phyloP scores from a whole-genome alignment of 2,888 invertebrate genomes.

The Pterostichus madidus region DNA sequence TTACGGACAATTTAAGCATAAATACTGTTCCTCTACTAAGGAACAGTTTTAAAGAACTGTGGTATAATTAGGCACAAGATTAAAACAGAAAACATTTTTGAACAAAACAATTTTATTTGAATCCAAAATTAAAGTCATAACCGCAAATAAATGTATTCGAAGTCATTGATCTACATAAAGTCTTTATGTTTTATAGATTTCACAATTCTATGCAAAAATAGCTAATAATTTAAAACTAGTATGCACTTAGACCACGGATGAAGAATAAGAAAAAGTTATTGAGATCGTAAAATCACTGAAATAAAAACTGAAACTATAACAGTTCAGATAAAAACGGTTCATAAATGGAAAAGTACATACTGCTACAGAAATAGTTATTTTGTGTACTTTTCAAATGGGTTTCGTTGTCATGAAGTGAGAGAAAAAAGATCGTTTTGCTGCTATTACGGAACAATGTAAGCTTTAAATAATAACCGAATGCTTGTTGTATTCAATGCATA shows the following conservation, averaged over 20 bases:
- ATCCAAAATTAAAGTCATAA: background rate
- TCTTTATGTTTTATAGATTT: background rate
- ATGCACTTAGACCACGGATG: slow-evolving; percentile 4
- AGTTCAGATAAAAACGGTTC: slow-evolving; percentile 47
- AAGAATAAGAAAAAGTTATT: slow-evolving; percentile 41
- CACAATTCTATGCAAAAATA: background rate
- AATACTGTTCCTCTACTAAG: too few relatives aligned
- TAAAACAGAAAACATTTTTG: too few relatives aligned
- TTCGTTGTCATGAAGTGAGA: slow-evolving; percentile 15
- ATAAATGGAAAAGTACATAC: slow-evolving; percentile 40
- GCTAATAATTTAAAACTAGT: background rate
- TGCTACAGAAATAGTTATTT: slow-evolving; percentile 54
- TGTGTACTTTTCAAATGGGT: slow-evolving; percentile 56
- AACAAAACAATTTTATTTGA: too few relatives aligned
- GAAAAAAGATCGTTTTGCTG: slow-evolving; percentile 37
- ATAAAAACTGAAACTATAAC: slow-evolving; percentile 37
- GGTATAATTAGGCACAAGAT: too few relatives aligned
- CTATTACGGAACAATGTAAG: slow-evolving; percentile 33
- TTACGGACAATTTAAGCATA: too few relatives aligned
- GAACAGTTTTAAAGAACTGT: too few relatives aligned
- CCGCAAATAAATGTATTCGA: background rate
- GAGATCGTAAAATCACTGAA: slow-evolving; percentile 37
- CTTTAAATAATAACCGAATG: slow-evolving; percentile 46
- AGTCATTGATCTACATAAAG: background rate
- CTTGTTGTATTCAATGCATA: slow-evolving; percentile 3